Percentiles rank a stretch among this genome's conserved stretches.
These are phyloP conservation scores for Lepidocolaptes lacrymiger DNA, from an alignment of 2,797 vertebrate genomes.

Conservation along the genomic window DNA sequence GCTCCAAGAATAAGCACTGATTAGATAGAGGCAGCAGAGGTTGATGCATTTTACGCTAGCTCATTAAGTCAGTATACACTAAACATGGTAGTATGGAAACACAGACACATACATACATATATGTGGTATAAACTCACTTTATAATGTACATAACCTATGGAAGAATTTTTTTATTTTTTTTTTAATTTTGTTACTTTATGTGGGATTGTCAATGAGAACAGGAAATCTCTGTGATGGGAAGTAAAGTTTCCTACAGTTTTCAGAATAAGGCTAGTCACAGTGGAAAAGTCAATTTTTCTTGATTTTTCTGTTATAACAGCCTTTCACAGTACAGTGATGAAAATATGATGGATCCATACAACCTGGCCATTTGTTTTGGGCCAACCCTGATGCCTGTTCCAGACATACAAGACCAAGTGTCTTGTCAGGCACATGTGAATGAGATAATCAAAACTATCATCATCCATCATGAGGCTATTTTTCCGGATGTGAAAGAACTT, in stretches of 20 bases:
- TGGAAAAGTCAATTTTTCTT: constrained; percentile 15
- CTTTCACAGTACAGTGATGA: constrained; percentile 98
- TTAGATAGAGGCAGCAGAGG: background rate
- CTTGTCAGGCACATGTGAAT: constrained; percentile 97
- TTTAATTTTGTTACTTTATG: background rate
- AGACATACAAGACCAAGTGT: constrained; percentile 95
- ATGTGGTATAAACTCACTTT: background rate
- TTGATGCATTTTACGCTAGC: background rate
- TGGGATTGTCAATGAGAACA: background rate
- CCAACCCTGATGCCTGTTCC: constrained; percentile 98
- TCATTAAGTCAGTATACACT: background rate
- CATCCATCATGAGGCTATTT: constrained; percentile 95
- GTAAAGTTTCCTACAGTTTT: background rate
- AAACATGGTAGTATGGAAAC: background rate
- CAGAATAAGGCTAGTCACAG: background rate
- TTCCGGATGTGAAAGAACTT: constrained; percentile 94
- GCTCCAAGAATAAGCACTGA: background rate
- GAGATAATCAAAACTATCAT: constrained; percentile 98
- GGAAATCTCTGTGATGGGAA: background rate
- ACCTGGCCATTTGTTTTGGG: constrained; percentile 97
- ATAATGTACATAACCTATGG: background rate
- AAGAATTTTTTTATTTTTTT: background rate
- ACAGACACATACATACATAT: background rate
- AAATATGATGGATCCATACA: constrained; percentile 99
- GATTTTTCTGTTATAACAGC: constrained; percentile 72